phyloP scores from a whole-genome alignment of 2,888 invertebrate species.

The Spisula subtruncata region DNA sequence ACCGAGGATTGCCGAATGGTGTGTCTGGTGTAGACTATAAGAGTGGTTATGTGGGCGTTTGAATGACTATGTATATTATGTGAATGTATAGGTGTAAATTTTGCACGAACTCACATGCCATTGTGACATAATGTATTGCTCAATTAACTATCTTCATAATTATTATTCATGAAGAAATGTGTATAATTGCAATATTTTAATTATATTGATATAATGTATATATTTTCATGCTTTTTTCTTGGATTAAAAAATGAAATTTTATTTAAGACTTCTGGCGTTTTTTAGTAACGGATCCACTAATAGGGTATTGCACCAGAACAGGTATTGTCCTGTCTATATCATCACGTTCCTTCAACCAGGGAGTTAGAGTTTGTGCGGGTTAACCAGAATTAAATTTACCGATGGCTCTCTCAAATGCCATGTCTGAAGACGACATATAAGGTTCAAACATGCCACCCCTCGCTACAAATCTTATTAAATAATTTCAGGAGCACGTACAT shows the following conservation, averaged over 20 bases:
- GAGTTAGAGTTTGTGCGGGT: no score
- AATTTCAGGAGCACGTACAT: no score
- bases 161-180: neutral
- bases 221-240: slow-evolving; percentile 10
- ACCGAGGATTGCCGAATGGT: neutral
- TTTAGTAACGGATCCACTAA: no score
- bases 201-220: neutral
- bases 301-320: neutral
- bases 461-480: no score
- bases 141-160: neutral
- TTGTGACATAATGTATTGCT: neutral
- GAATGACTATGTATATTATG: neutral
- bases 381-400: no score
- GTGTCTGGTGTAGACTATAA: neutral
- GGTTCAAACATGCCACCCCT: no score
- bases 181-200: neutral
- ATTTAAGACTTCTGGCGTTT: neutral
- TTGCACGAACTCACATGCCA: neutral
- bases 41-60: neutral
- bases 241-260: neutral
- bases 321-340: neutral
- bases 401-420: no score
- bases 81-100: neutral
- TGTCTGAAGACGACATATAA: no score
- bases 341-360: no score